Conservation (phyloP, 2,797 vertebrate genomes). For the Hydrolagus colliei region DNA sequence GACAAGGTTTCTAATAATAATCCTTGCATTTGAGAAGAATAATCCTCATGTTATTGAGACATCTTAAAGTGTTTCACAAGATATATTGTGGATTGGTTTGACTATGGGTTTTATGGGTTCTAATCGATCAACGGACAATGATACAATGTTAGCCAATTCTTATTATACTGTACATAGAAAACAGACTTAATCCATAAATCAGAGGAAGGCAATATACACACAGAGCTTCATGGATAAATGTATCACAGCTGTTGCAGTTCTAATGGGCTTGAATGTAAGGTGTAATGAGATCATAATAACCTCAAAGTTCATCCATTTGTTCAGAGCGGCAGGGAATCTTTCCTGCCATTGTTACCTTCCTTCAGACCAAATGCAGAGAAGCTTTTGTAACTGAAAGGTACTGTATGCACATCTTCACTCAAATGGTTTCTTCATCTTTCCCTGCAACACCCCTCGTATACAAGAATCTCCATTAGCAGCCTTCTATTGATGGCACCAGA, state of each 20-base stretch:
- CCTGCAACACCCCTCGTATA: neutral
- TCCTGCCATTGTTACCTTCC: neutral
- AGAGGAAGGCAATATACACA: neutral
- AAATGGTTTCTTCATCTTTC: neutral
- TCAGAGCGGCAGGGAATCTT: neutral
- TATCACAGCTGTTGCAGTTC: neutral
- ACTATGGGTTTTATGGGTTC: no score
- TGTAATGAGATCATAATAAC: neutral
- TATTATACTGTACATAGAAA: neutral
- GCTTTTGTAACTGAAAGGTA: neutral
- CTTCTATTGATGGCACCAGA: neutral
- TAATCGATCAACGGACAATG: no score
- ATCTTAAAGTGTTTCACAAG: no score
- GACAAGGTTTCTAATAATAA: no score
- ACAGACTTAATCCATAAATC: neutral
- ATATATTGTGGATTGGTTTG: no score
- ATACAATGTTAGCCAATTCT: no score
- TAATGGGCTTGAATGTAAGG: neutral
- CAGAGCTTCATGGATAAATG: neutral
- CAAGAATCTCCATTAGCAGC: neutral
- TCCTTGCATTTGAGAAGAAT: no score
- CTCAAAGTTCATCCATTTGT: neutral
- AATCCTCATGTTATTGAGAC: no score
- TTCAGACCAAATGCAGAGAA: neutral
- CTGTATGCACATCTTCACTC: no score